These are phyloP conservation scores for Xylocampa areola DNA, from an alignment of 2,888 invertebrate species.

Conservation along the genomic window DNA sequence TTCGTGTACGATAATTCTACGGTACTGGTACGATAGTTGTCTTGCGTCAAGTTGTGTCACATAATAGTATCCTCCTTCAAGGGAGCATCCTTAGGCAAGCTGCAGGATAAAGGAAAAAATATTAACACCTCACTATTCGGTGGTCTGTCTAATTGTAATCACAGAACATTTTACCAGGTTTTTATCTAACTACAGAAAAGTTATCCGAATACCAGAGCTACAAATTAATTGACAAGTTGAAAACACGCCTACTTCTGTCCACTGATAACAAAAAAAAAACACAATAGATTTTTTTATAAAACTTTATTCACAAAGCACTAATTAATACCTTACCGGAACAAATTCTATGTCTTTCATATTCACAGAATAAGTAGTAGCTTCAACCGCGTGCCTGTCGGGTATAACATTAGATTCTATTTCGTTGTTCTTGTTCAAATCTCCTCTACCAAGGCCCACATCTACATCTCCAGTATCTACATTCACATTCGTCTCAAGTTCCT, in stretches of 20 bases:
- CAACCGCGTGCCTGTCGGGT: constrained; percentile 57
- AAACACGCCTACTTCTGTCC: constrained; percentile 14
- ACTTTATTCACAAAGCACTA: constrained; percentile 27
- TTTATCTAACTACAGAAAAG: no score
- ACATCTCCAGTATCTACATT: constrained; percentile 59
- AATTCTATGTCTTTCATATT: constrained; percentile 79
- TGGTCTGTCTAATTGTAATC: no score
- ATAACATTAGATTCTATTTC: constrained; percentile 72
- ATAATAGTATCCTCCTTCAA: no score
- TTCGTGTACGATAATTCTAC: no score
- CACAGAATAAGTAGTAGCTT: constrained; percentile 82
- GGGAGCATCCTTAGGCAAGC: no score
- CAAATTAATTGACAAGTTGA: constrained; percentile 19
- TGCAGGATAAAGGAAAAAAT: no score
- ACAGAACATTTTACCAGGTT: no score
- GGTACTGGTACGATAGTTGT: no score
- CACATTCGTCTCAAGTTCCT: constrained; percentile 66
- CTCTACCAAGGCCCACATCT: constrained; percentile 67
- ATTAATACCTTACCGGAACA: constrained; percentile 72
- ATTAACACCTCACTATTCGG: no score
- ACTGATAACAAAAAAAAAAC: constrained; percentile 28
- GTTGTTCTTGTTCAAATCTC: constrained; percentile 52
- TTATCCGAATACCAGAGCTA: no score
- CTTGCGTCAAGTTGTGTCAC: no score
- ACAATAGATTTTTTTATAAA: neutral